Percentiles rank a stretch among this genome's conserved stretches.
These are phyloP conservation scores for Brachyalestes nurse DNA, from an alignment of 2,797 vertebrate species.

Conservation along the genomic window DNA sequence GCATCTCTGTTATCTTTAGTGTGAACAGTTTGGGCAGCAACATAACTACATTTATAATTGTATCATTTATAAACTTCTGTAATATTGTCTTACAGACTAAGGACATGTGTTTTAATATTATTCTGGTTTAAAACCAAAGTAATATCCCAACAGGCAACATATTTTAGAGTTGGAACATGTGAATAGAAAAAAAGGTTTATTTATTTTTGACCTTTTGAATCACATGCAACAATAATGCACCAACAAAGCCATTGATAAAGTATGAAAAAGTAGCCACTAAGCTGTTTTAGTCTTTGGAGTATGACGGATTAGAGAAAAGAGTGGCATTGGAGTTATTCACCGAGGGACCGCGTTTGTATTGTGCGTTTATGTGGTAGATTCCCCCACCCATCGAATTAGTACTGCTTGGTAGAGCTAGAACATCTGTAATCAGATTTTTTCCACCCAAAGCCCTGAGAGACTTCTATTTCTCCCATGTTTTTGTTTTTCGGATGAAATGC, in stretches of 20 bases:
- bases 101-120: background rate
- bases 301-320: slow-evolving; percentile 17
- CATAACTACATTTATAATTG: too few species aligned
- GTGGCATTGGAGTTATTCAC: slow-evolving; percentile 53
- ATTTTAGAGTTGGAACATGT: background rate
- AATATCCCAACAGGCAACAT: background rate
- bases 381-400: slow-evolving; percentile 45
- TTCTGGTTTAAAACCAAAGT: background rate
- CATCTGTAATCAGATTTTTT: slow-evolving; percentile 63
- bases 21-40: too few species aligned
- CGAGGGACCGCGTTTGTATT: slow-evolving; percentile 61
- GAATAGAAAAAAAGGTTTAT: background rate
- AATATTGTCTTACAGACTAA: background rate
- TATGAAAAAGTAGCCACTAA: background rate
- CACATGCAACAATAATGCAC: background rate
- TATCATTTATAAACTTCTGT: too few species aligned
- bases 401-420: slow-evolving; percentile 54
- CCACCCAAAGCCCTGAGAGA: slow-evolving; percentile 60
- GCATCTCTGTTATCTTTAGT: too few species aligned
- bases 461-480: slow-evolving; percentile 57
- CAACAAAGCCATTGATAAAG: background rate
- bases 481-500: slow-evolving; percentile 60
- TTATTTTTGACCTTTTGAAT: background rate
- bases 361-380: slow-evolving; percentile 4
- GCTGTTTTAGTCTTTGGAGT: slow-evolving; percentile 5